A percentile compares a stretch with the other conserved stretches of the same genome.
Evolutionary conservation across 2,113 vertebrate species (phyloP).

Genomic region (Elaphurus davidianus): DNA sequence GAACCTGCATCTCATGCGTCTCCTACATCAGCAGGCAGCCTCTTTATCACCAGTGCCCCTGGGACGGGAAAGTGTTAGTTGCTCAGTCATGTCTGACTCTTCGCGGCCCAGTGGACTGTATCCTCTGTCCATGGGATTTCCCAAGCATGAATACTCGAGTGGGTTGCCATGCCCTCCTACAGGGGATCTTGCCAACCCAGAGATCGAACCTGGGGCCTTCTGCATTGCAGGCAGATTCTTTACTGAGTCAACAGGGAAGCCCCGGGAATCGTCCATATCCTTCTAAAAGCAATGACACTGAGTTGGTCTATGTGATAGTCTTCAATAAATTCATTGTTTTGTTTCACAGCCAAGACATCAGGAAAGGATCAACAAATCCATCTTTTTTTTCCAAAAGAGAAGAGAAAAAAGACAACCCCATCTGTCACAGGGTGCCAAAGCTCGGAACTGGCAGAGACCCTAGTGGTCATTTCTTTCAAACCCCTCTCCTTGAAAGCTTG

Average conservation of each 20-base stretch:
- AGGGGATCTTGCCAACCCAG: background rate
- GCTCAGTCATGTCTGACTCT: background rate
- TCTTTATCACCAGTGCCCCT: background rate
- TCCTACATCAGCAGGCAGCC: background rate
- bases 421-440: background rate
- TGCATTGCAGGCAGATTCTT: background rate
- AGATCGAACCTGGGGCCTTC: background rate
- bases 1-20: background rate
- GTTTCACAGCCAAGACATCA: background rate
- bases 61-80: background rate
- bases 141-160: background rate
- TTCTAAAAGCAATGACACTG: background rate
- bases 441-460: background rate
- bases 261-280: background rate
- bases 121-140: background rate
- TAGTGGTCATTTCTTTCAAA: background rate
- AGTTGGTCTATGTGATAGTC: background rate
- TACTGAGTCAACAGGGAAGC: background rate
- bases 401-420: background rate
- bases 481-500: background rate
- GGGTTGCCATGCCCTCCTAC: background rate
- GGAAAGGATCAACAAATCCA: background rate
- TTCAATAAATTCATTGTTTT: background rate
- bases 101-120: background rate
- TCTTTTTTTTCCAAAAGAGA: background rate